Evolutionary conservation across 2,113 vertebrate species (phyloP), one percentile per base, ranked within the genome.

Genomic region (Melanerpes formicivorus): DNA sequence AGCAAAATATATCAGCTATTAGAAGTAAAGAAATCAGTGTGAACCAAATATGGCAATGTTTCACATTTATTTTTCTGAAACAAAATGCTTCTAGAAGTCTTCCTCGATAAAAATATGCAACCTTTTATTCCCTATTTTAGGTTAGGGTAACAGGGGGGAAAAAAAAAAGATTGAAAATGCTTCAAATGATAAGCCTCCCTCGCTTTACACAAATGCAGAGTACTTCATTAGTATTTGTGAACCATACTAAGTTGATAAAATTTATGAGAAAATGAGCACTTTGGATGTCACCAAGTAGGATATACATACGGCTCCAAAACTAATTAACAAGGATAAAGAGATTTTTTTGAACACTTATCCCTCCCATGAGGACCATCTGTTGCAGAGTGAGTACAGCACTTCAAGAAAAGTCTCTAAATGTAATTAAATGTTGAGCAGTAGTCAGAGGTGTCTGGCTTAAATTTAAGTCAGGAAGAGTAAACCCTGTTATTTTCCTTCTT

Each of bases 301-400:
- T 13, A 70, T 19, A 27, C 52, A 80, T 64, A 95, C 85, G 79
- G 56, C 46, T 80, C 27, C 52, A 52, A 58, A 82, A 69, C 29
- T 85, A 93, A 93, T 90, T 87, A 89, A 87, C 40, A 42, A 83
- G 2, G 4, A 76, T 55, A 58, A 74, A 76, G 65, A 58, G 40
- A 66, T n/a, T 32, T 85, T 87, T 87, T 42, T 77, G 56, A 93
- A 77, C 40, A 59, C 13, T 79, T 64, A 74, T 54, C 27, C 34
- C 50, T 73, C 34, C 72, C 44, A 48, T 37, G 27, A 91, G 56
- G 64, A 74, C 87, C 84, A 93, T 91, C 67, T 96, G 72, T 63
- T 93, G 12, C 30, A 69, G 40, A 63, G n/a, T 7, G 30, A 82
- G 22, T n/a, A 55, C 2, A 2, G 30, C 37, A 64, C 71, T 82